A percentile compares a stretch with the other conserved stretches of the same genome.
phyloP scores from a whole-genome alignment of 2,113 vertebrate species.

The Erpornis zantholeuca region DNA sequence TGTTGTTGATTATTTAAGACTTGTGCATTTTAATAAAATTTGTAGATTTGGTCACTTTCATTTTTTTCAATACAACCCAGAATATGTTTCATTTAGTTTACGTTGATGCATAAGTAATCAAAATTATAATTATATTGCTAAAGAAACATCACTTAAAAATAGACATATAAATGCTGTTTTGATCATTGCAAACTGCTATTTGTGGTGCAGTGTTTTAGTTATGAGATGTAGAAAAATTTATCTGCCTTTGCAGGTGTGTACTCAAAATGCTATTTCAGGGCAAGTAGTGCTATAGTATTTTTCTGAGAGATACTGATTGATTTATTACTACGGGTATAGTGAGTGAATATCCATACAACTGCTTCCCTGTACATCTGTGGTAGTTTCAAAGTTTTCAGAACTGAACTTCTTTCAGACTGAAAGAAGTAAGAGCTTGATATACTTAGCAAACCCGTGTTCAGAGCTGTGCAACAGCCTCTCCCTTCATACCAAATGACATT shows the following conservation, averaged over 20 bases:
- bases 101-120: neutral
- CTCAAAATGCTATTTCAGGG: slow-evolving; percentile 31
- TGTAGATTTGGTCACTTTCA: neutral
- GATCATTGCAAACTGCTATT: slow-evolving; percentile 48
- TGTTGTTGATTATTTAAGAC: neutral
- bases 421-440: neutral
- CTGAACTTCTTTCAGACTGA: neutral
- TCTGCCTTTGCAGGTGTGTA: slow-evolving; percentile 46
- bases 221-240: slow-evolving; percentile 38
- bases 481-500: slow-evolving; percentile 35
- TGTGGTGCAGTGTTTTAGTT: slow-evolving; percentile 51
- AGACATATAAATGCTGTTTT: slow-evolving; percentile 19
- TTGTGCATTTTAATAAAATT: neutral
- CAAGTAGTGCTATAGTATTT: slow-evolving; percentile 30
- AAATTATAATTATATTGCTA: slow-evolving; percentile 17
- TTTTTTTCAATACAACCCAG: neutral
- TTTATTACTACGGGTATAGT: slow-evolving; percentile 48
- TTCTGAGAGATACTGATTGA: slow-evolving; percentile 46
- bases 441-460: slow-evolving; percentile 38
- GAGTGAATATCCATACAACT: slow-evolving; percentile 57
- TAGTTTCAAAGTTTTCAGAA: slow-evolving; percentile 17
- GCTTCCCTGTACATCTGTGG: slow-evolving; percentile 45
- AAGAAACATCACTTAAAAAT: slow-evolving; percentile 43
- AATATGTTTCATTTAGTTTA: neutral
- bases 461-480: neutral